phyloP scores from a whole-genome alignment of 2,888 invertebrate genomes.

The Brenthis ino region DNA sequence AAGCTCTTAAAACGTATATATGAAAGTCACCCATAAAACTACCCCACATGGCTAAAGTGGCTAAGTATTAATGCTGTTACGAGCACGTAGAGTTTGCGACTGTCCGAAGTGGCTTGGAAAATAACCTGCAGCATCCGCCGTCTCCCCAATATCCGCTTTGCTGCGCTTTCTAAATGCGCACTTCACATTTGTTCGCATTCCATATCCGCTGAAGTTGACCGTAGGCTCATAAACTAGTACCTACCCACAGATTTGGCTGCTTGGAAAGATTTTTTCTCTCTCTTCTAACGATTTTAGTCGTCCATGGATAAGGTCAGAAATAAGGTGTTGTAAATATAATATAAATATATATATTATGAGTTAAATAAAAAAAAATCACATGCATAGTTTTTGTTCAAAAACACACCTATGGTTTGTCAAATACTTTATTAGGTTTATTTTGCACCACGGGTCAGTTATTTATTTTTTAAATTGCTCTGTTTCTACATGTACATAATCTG shows the following conservation, averaged over 20 bases:
- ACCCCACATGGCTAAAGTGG: slow-evolving; percentile 8
- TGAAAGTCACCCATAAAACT: slow-evolving; percentile 18
- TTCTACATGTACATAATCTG: no score
- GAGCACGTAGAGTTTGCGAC: slow-evolving; percentile 24
- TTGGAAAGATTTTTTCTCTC: no score
- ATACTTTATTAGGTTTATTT: no score
- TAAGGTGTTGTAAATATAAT: no score
- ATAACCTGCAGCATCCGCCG: slow-evolving; percentile 44
- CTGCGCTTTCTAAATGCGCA: slow-evolving; percentile 32
- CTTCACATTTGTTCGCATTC: slow-evolving; percentile 3
- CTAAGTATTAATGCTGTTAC: slow-evolving; percentile 23
- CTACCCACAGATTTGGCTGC: neutral
- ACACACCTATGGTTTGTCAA: no score
- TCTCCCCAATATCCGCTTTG: slow-evolving; percentile 52
- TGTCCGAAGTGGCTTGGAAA: slow-evolving; percentile 42
- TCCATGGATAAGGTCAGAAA: no score
- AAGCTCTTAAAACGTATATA: neutral
- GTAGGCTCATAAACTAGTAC: neutral
- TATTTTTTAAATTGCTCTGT: no score
- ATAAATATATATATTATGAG: no score
- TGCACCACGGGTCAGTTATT: no score
- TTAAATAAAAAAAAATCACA: no score
- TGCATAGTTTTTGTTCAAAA: no score
- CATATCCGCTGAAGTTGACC: neutral
- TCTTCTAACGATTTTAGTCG: no score